Percentiles rank a stretch among this genome's conserved stretches.
phyloP scores from a whole-genome alignment of 1,140 invertebrate genomes.

The Anastrepha ludens region DNA sequence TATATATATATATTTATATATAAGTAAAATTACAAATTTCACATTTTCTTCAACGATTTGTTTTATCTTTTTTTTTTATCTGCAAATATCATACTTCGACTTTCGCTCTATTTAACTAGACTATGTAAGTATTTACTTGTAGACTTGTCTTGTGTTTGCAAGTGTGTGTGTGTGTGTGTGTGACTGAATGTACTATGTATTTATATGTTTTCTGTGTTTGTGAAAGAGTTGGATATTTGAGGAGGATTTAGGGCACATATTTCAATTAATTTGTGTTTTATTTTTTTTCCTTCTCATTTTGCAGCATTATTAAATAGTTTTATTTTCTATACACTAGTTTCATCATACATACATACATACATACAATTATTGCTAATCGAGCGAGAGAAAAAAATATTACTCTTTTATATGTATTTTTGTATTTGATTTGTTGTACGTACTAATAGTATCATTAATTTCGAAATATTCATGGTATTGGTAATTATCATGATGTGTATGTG shows the following conservation, averaged over 20 bases:
- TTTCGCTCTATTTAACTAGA: constrained; percentile 51
- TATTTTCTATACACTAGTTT: not conserved
- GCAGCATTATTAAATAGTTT: constrained; percentile 11
- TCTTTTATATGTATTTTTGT: not conserved
- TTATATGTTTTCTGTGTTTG: not conserved
- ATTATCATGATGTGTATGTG: not conserved
- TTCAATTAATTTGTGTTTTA: not conserved
- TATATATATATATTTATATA: constrained; percentile 32
- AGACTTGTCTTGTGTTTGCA: not conserved
- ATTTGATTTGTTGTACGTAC: not conserved
- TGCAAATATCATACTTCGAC: constrained; percentile 31
- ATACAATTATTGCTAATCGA: constrained; percentile 44
- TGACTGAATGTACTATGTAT: not conserved
- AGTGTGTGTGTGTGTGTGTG: not conserved
- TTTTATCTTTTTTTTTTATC: not conserved
- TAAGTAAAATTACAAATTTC: constrained; percentile 55
- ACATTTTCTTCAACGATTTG: constrained; percentile 21
- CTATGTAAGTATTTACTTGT: not conserved
- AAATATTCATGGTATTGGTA: not conserved
- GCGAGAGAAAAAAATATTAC: constrained; percentile 31
- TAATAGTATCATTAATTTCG: not conserved
- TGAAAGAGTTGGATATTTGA: not conserved
- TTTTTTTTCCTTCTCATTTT: not conserved
- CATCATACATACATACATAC: not conserved
- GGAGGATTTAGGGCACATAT: constrained; percentile 27